Evolutionary conservation across 2,113 vertebrate genomes (phyloP), one percentile per base, ranked within the genome.

Genomic region (Prinia subflava): DNA sequence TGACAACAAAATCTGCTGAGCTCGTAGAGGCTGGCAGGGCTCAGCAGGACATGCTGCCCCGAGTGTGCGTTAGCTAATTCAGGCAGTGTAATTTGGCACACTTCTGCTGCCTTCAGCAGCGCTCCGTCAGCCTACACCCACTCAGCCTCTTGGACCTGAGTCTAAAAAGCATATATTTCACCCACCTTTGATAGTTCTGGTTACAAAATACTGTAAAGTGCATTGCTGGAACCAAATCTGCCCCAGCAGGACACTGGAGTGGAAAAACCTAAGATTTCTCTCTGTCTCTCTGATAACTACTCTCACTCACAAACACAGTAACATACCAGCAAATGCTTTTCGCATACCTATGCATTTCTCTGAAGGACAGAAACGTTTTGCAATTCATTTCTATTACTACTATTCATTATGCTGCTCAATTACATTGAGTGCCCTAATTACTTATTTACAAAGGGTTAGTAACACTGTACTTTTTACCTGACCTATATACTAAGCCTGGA

Each of bases 401-500:
- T 94, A 97, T 96, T 97, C 95, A 96, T 96, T 95, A 89, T 70
- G 87, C 60, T 95, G 92, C 91, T 96, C 95, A 97, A 90, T 97
- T 96, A 93, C 55, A 35, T 30, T 74, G 93, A 92, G 70, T 92
- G 92, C 83, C 90, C 95, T 96, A 95, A 95, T 94, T 80, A 95
- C 89, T 97, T 97, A 95, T 97, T 97, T 97, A 94, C 90, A 93
- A 94, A 87, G 78, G 74, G 67, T 89, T 95, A 78, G 90, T 96
- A 94, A 95, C 30, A 25, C 80, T 77, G 79, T 81, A 95, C 81
- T 92, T 87, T 44, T 49, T 85, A 89, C 67, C 71, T 10, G 2
- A 78, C 9, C 30, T 89, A 81, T 33, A 68, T 60, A 56, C 41
- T 22, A 28, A 89, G 82, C 60, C 69, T 28, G 28, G 60, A 89